Evolutionary conservation across 37 sponge, comb jelly and placozoan genomes (phyloP).

Genomic region (Ephydatia muelleri): DNA sequence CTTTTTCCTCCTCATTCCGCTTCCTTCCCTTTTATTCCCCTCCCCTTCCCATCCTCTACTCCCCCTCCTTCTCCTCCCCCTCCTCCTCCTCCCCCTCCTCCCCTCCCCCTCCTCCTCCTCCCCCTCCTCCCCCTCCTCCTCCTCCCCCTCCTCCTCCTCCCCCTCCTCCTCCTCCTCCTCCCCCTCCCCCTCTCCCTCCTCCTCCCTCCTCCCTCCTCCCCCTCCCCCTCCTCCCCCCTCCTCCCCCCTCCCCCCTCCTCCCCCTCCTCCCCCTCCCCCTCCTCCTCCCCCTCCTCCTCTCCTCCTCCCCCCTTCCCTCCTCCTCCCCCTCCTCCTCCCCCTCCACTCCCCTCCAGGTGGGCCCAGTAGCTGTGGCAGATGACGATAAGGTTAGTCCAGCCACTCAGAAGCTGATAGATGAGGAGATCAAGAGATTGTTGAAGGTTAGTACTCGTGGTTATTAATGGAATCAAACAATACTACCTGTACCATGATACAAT

Average conservation of each 20-base stretch:
- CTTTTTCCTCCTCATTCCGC: no score
- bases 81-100: neutral
- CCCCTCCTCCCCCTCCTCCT: neutral
- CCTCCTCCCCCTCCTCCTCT: neutral
- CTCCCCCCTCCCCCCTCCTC: neutral
- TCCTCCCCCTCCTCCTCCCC: neutral
- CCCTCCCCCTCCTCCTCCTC: neutral
- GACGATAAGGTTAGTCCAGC: slow-evolving; percentile 57
- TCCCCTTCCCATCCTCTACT: neutral
- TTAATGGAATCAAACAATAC: slow-evolving; percentile 49
- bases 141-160: neutral
- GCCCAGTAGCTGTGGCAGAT: slow-evolving; percentile 57
- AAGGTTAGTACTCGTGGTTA: slow-evolving; percentile 24
- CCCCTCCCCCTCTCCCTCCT: no score
- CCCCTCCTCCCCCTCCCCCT: neutral
- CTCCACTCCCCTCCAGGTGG: slow-evolving; percentile 40
- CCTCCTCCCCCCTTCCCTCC: neutral
- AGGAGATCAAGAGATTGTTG: slow-evolving; percentile 37
- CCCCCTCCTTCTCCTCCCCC: neutral
- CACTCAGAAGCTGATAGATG: slow-evolving; percentile 60
- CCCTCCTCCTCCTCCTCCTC: no score
- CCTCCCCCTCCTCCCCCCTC: neutral
- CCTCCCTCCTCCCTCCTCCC: neutral
- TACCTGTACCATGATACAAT: no score
- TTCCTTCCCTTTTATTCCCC: neutral